Conservation (phyloP, 2,888 invertebrate genomes). For the Epiblema foenella region DNA sequence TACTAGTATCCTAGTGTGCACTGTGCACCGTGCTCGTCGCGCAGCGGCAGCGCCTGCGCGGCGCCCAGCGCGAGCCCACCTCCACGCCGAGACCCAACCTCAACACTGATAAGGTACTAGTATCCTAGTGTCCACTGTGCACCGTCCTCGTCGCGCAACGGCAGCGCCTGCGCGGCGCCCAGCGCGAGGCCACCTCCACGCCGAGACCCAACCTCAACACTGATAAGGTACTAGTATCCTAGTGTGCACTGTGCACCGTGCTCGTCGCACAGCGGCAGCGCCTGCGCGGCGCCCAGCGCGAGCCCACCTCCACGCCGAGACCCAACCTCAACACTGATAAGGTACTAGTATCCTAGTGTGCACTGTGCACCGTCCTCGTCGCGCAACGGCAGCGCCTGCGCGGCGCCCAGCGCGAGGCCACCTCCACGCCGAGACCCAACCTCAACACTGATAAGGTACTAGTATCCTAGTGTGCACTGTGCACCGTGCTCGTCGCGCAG, state of each 20-base stretch:
- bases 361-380: slow-evolving; percentile 90
- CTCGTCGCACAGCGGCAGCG: slow-evolving; percentile 86
- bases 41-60: slow-evolving; percentile 83
- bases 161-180: slow-evolving; percentile 69
- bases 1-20: no score
- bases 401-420: slow-evolving; percentile 43
- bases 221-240: not conserved
- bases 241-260: slow-evolving; percentile 91
- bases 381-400: slow-evolving; percentile 85
- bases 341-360: slow-evolving; percentile 70
- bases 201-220: slow-evolving; percentile 5
- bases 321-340: slow-evolving; percentile 5
- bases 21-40: slow-evolving; percentile 89
- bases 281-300: slow-evolving; percentile 61
- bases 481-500: slow-evolving; percentile 88
- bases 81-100: not conserved
- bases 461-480: slow-evolving; percentile 86
- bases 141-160: slow-evolving; percentile 87
- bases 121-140: slow-evolving; percentile 88
- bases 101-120: slow-evolving; percentile 15
- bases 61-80: slow-evolving; percentile 40
- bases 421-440: not conserved
- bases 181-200: slow-evolving; percentile 3
- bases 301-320: not conserved
- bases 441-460: slow-evolving; percentile 16